phyloP scores from a whole-genome alignment of 2,797 vertebrate species.

The Melanotaenia trifasciata region DNA sequence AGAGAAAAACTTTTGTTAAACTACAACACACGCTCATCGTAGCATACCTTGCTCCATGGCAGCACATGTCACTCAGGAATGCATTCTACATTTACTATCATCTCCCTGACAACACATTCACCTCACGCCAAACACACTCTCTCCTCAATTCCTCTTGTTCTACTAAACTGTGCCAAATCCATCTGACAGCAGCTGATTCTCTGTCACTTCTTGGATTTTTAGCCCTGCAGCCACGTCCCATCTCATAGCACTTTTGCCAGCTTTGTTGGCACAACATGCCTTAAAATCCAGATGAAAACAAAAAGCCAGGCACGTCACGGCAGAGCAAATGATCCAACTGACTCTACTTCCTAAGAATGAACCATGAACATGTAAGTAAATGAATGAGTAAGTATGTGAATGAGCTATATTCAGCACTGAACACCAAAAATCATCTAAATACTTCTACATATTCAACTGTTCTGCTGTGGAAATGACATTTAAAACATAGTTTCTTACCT shows the following conservation, averaged over 20 bases:
- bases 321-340: slow-evolving; percentile 9
- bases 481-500: slow-evolving; percentile 57
- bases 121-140: slow-evolving; percentile 43
- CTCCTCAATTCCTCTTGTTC: slow-evolving; percentile 11
- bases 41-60: slow-evolving; percentile 23
- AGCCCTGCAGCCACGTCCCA: slow-evolving; percentile 29
- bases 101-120: slow-evolving; percentile 55
- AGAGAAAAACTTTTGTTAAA: not conserved
- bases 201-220: slow-evolving; percentile 34
- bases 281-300: slow-evolving; percentile 19
- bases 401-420: not conserved
- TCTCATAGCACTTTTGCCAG: slow-evolving; percentile 14
- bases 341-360: not conserved
- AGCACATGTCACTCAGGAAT: slow-evolving; percentile 52
- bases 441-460: not conserved
- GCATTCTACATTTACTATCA: slow-evolving; percentile 37
- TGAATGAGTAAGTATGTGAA: not conserved
- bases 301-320: not conserved
- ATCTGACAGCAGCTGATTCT: slow-evolving; percentile 49
- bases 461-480: not conserved
- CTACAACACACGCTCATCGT: not conserved
- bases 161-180: slow-evolving; percentile 25
- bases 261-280: slow-evolving; percentile 14
- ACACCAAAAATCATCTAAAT: not conserved
- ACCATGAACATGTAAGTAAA: slow-evolving; percentile 5